Percentiles rank a stretch among this genome's conserved stretches.
phyloP scores from a whole-genome alignment of 92 coral and sea anemone species.

The Paramuricea clavata region DNA sequence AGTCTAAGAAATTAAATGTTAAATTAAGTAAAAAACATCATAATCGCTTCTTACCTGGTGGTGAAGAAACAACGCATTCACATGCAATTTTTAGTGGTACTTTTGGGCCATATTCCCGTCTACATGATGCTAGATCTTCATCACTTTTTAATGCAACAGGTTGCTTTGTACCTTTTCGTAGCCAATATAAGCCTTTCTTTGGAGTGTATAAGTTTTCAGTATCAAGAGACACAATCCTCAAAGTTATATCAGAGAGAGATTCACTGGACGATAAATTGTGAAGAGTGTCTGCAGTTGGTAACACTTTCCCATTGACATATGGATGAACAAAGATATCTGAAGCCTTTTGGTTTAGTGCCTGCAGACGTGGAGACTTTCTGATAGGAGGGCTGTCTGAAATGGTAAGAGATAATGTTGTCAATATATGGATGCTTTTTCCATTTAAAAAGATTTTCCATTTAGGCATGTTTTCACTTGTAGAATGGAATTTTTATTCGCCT shows the following conservation, averaged over 20 bases:
- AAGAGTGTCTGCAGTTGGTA: constrained; percentile 1
- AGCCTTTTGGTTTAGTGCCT: neutral
- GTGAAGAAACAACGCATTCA: neutral
- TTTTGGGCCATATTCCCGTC: neutral
- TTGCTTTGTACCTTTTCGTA: constrained; percentile 16
- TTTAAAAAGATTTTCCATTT: too few relatives aligned
- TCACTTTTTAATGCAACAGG: neutral
- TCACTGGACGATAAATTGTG: neutral
- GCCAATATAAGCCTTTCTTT: constrained; percentile 10
- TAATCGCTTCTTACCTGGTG: neutral
- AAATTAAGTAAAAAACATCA: too few relatives aligned
- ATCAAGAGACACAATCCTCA: neutral
- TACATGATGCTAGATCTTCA: neutral
- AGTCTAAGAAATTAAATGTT: too few relatives aligned
- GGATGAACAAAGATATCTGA: constrained; percentile 3
- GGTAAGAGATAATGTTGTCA: too few relatives aligned
- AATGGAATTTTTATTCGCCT: too few relatives aligned
- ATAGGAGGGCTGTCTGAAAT: neutral
- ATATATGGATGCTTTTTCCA: too few relatives aligned
- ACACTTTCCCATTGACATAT: constrained; percentile 8
- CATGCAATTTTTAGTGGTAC: neutral
- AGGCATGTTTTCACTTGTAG: too few relatives aligned
- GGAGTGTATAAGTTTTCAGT: constrained; percentile 1
- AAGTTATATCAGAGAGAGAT: neutral
- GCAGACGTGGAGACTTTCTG: constrained; percentile 10